Base-by-base conservation (phyloP, 2,888 invertebrate species). In the Phyto melanocephala region DNA sequence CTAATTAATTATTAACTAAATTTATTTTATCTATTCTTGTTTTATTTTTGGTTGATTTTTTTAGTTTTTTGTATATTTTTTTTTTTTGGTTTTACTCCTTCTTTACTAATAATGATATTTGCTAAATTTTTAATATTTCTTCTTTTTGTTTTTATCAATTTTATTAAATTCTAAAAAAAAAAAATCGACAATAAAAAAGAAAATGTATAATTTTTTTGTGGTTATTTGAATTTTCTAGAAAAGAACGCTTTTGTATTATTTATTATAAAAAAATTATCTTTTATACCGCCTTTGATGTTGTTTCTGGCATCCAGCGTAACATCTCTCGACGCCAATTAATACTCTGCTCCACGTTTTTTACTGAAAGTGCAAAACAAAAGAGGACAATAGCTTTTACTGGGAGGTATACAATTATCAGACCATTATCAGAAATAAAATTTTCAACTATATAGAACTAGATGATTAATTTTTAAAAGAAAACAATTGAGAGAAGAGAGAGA, bases 261-360 rank as follows among this genome's bases (percentile, higher is more conserved):
- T 84, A 81, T 79, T 58, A 56, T 75, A 87, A 87, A 88, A 88
- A 87, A 87, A 85, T 85, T 87, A 87, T 85, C 86, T 84, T 85
- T 89, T 90, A 90, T 86, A 91, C 91, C 88, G 91, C 89, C 88
- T 91, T 91, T 88, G 90, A 90, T 89, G 91, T 90, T 89, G 90
- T 90, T 88, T 91, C 90, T 89, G 91, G 91, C 89, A 91, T 90
- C 91, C 90, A 91, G 88, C 90, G 91, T 89, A 91, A 88, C 89
- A 91, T 90, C 88, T 91, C 91, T 88, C 90, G 90, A 86, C 90
- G 91, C 91, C 91, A 90, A 88, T 89, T 90, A 88, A 91, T 88
- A 89, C 90, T 90, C 86, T 89, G 88, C 87, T 90, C 89, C 88
- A 90, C 88, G 86, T 88, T 88, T 91, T 91, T 91, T 88, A 91